Evolutionary conservation across 2,888 invertebrate species (phyloP), one percentile per base, ranked within the genome.

Genomic region (Epirrhoe tristata): DNA sequence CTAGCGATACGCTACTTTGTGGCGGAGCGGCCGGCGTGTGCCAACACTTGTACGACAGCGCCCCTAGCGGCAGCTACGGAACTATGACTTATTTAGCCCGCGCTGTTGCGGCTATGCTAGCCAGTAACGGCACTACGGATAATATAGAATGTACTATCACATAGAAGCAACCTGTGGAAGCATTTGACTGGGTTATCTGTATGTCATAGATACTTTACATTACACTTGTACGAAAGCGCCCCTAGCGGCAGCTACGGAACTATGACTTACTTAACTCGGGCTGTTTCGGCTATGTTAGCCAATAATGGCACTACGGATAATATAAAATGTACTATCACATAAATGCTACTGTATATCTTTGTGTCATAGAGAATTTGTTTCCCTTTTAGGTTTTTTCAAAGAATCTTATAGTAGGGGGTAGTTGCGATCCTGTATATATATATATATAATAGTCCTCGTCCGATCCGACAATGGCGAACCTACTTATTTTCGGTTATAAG

Each of bases 211-310:
- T n/a, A n/a, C n/a, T n/a, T n/a, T n/a, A n/a, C n/a, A n/a, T n/a
- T n/a, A 88, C 98, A 99, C 88, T 97, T 99, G 87, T 99, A 99
- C 88, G 99, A 99, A 91, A 98, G 98, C 86, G 99, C 99, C 24
- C 99, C 99, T 1, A 98, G 98, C 86, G 99, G 99, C 69, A 97
- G 97, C 81, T 99, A 95, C 89, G 99, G 99, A 71, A 99, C 99
- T 56, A 99, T 99, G 98, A 98, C 99, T 0, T 99, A 99, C 84
- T 95, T 99, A 79, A 97, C 98, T 48, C 94, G 98, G 74, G 97
- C 98, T 4, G 96, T 97, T 1, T 97, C 97, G 50, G 94, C 95
- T 0, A 94, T 96, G 51, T 93, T 98, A 31, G 78, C 84, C 7
- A 96, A 96, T 79, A 69, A 70, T 58, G 72, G 74, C 50, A 34